These are phyloP conservation scores for Aplochiton taeniatus DNA, from an alignment of 2,797 vertebrate genomes.

Conservation along the genomic window DNA sequence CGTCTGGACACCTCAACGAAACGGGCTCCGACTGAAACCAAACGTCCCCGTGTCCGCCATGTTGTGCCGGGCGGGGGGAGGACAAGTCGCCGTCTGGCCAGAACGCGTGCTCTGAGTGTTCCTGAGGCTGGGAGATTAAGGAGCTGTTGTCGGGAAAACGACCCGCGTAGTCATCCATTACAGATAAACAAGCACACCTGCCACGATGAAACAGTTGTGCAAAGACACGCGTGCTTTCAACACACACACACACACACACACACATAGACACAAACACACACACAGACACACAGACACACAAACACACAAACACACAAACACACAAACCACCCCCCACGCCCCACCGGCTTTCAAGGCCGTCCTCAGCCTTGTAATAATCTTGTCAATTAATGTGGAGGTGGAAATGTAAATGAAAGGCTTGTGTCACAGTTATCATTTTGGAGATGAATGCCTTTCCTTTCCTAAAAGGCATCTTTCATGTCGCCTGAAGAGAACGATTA, in stretches of 20 bases:
- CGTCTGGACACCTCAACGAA: no score
- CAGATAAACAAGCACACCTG: slow-evolving; percentile 66
- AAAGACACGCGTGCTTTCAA: slow-evolving; percentile 9
- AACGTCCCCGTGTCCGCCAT: slow-evolving; percentile 1
- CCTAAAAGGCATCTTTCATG: not conserved
- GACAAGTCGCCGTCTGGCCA: no score
- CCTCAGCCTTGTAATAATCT: slow-evolving; percentile 60
- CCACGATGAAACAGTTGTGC: slow-evolving; percentile 52
- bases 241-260: not conserved
- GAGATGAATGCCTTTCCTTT: slow-evolving; percentile 8
- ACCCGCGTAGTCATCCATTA: slow-evolving; percentile 59
- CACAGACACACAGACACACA: slow-evolving; percentile 32
- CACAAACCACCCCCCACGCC: slow-evolving; percentile 30
- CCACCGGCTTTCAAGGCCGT: slow-evolving; percentile 28
- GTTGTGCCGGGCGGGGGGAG: not conserved
- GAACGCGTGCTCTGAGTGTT: slow-evolving; percentile 20
- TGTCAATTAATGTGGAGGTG: slow-evolving; percentile 65
- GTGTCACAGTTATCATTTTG: slow-evolving; percentile 16
- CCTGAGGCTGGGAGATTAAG: slow-evolving; percentile 36
- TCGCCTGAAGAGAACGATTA: not conserved
- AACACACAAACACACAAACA: no score
- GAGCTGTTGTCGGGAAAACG: slow-evolving; percentile 20
- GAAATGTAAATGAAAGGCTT: slow-evolving; percentile 54
- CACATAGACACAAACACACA: not conserved
- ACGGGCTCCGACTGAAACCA: no score